Base-by-base conservation (phyloP, 2,888 invertebrate genomes). In the Dioctria linearis region DNA sequence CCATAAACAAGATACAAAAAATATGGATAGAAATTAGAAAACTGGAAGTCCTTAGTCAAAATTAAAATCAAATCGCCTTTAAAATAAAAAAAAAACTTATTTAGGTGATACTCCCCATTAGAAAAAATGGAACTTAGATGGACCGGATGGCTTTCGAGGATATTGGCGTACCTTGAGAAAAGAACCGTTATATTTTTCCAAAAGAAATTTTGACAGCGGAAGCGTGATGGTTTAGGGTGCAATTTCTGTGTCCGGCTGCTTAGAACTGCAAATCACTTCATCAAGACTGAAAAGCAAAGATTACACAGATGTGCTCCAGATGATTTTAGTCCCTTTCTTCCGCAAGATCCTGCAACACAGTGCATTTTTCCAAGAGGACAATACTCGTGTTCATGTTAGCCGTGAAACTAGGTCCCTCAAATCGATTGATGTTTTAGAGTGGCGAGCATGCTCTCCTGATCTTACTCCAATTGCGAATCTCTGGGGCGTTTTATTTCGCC, bases 1-100 rank as follows among this genome's bases (percentile, higher is more conserved):
- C 57, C 57, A 8, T 57, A 57, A 57, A 57, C 57, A 57, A 57
- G 5, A 13, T n/a, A n/a, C n/a, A 57, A 57, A 57, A 57, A 57
- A 57, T 57, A 57, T 3, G 57, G 9, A 57, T 57, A 9, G 57
- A 57, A 57, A 57, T 57, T 57, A 4, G 57, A 1, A 9, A 4
- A 57, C 57, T 57, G 9, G 3, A 57, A 57, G 0, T 9, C 13
- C 13, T 9, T 4, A 13, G 4, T 57, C 13, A 57, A 57, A 57
- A 8, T 57, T 6, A 57, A 57, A 57, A 9, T 49, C 5, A 49
- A 9, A 54, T n/a, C 57, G 9, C 57, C 57, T 57, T 57, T n/a
- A 57, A 57, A 57, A 3, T 8, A 25, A 25, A 25, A 25, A 25
- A 25, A 25, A 25, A 25, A 25, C 0, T 2, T 2, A 25, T 25